Percentiles rank a stretch among this genome's conserved stretches.
phyloP scores from a whole-genome alignment of 2,113 vertebrate genomes.

The Astatotilapia flaviijosephi region DNA sequence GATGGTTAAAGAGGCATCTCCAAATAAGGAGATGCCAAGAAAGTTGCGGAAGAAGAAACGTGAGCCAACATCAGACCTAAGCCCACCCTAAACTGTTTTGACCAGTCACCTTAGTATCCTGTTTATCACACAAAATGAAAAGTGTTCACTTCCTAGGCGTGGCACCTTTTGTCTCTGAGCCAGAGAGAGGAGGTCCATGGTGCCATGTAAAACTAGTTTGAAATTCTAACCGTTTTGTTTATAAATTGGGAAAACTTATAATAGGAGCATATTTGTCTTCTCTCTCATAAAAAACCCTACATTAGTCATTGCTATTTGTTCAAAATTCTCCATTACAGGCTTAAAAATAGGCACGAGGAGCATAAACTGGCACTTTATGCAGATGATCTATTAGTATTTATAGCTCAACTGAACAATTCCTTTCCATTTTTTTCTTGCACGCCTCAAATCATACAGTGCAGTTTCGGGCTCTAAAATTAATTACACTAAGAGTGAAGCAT shows the following conservation, averaged over 20 bases:
- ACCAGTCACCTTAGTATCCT: background rate
- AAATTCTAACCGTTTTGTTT: background rate
- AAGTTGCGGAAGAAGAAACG: rapidly evolving
- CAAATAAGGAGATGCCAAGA: background rate
- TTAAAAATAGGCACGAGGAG: background rate
- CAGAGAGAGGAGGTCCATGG: background rate
- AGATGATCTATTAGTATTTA: background rate
- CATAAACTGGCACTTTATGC: background rate
- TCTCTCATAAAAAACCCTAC: background rate
- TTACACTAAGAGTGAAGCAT: background rate
- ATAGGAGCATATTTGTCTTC: background rate
- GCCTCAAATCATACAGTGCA: rapidly evolving
- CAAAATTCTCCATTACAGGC: background rate
- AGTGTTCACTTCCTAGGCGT: rapidly evolving
- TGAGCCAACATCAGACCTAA: background rate
- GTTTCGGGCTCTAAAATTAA: background rate
- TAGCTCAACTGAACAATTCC: background rate
- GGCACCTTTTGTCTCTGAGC: background rate
- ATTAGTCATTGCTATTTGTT: background rate
- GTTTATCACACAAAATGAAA: background rate
- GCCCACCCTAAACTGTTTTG: background rate
- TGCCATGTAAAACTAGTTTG: background rate
- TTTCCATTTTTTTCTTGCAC: background rate
- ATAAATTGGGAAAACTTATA: background rate
- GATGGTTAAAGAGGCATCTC: background rate